Conservation (phyloP, 2,888 invertebrate genomes). For the Metopia argyrocephala region DNA sequence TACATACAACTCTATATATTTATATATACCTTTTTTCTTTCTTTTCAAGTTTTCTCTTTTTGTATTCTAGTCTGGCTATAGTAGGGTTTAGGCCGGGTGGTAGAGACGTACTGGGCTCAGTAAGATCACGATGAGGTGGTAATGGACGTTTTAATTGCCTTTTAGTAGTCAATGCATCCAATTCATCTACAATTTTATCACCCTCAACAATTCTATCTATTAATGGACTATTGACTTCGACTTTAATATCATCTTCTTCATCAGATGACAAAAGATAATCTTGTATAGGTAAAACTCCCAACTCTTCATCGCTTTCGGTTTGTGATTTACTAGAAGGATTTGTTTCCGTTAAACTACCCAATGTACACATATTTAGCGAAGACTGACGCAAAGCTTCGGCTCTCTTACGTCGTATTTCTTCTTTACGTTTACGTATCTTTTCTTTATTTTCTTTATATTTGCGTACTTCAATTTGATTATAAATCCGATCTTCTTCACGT, state of each 20-base stretch:
- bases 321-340: conserved; percentile 50
- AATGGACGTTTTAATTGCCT: conserved; percentile 69
- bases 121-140: conserved; percentile 66
- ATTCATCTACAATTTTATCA: conserved; percentile 74
- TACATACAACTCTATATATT: too few relatives aligned
- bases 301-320: conserved; percentile 50
- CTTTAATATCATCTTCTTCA: conserved; percentile 69
- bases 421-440: conserved; percentile 82
- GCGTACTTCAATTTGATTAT: conserved; percentile 85
- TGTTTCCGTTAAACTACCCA: conserved; percentile 54
- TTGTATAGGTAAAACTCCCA: conserved; percentile 69
- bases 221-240: conserved; percentile 69
- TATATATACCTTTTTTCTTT: conserved; percentile 68
- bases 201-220: conserved; percentile 72
- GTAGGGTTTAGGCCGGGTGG: background rate
- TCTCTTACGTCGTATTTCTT: conserved; percentile 68
- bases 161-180: conserved; percentile 72
- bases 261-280: conserved; percentile 74
- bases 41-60: conserved; percentile 69
- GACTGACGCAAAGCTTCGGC: conserved; percentile 61
- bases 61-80: conserved; percentile 67
- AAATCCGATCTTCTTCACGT: conserved; percentile 87
- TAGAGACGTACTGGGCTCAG: conserved; percentile 63
- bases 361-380: conserved; percentile 58
- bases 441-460: conserved; percentile 89